Percentiles rank a stretch among this genome's conserved stretches.
These are phyloP conservation scores for Scaptomyza caliginosa DNA, from an alignment of 2,888 invertebrate genomes.

Conservation along the genomic window DNA sequence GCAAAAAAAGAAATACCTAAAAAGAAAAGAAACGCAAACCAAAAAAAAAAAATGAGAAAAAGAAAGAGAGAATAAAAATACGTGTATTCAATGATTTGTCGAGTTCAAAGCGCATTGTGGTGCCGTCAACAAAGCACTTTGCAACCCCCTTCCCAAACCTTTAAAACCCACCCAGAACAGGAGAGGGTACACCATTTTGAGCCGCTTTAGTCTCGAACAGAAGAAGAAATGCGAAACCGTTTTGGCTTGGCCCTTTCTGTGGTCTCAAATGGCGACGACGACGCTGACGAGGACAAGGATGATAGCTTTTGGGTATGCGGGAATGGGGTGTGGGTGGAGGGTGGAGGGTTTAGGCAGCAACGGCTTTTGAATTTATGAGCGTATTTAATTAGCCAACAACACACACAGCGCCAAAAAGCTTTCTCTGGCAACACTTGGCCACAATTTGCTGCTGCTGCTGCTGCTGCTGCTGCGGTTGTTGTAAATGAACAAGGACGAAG, in stretches of 20 bases:
- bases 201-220: slow-evolving; percentile 43
- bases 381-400: slow-evolving; percentile 72
- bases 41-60: background rate
- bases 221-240: slow-evolving; percentile 39
- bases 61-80: slow-evolving; percentile 12
- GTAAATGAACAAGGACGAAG: slow-evolving; percentile 8
- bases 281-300: background rate
- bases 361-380: slow-evolving; percentile 75
- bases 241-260: slow-evolving; percentile 42
- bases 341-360: background rate
- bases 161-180: background rate
- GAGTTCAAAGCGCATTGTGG: slow-evolving; percentile 46
- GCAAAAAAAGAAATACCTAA: slow-evolving; percentile 42
- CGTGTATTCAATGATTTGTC: slow-evolving; percentile 35
- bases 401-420: slow-evolving; percentile 19
- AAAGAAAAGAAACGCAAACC: background rate
- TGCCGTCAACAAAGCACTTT: slow-evolving; percentile 42
- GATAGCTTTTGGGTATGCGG: background rate
- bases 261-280: slow-evolving; percentile 24
- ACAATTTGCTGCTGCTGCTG: slow-evolving; percentile 32
- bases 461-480: slow-evolving; percentile 9
- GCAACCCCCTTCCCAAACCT: background rate
- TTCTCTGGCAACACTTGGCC: slow-evolving; percentile 42
- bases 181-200: slow-evolving; percentile 13
- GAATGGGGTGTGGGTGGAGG: background rate